Percentiles rank a stretch among this genome's conserved stretches.
Conservation (phyloP, 2,797 vertebrate genomes). For the Hafferia zeledoni region DNA sequence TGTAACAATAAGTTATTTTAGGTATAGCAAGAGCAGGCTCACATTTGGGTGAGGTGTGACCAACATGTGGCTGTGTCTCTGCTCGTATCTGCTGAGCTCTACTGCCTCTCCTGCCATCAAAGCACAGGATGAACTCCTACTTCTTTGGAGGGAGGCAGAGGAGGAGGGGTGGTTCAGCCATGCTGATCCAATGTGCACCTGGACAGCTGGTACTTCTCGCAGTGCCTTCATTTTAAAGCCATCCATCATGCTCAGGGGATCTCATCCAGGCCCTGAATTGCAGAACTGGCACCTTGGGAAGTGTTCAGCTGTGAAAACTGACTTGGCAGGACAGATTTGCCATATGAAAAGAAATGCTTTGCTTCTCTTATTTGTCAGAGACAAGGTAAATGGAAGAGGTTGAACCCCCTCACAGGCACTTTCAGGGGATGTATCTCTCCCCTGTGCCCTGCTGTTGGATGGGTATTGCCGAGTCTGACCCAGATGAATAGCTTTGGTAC, state of each 20-base stretch:
- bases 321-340: constrained; percentile 75
- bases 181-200: constrained; percentile 65
- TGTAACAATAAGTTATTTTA: background rate
- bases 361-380: constrained; percentile 9
- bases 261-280: constrained; percentile 85
- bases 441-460: background rate
- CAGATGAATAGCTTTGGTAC: background rate
- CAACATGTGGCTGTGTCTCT: rapidly evolving
- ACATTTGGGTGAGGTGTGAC: background rate
- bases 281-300: constrained; percentile 91
- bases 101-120: background rate
- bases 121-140: background rate
- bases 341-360: constrained; percentile 16
- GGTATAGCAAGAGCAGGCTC: background rate
- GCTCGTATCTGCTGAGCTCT: background rate
- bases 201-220: constrained; percentile 73
- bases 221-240: constrained; percentile 84
- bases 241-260: constrained; percentile 86
- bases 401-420: background rate
- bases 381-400: background rate
- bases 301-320: constrained; percentile 87
- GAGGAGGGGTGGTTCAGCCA: constrained; percentile 40
- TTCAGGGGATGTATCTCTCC: background rate
- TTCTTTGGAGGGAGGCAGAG: background rate
- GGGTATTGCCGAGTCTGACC: background rate